These are phyloP conservation scores for Karalla daura DNA, from an alignment of 2,797 vertebrate species.

Conservation along the genomic window DNA sequence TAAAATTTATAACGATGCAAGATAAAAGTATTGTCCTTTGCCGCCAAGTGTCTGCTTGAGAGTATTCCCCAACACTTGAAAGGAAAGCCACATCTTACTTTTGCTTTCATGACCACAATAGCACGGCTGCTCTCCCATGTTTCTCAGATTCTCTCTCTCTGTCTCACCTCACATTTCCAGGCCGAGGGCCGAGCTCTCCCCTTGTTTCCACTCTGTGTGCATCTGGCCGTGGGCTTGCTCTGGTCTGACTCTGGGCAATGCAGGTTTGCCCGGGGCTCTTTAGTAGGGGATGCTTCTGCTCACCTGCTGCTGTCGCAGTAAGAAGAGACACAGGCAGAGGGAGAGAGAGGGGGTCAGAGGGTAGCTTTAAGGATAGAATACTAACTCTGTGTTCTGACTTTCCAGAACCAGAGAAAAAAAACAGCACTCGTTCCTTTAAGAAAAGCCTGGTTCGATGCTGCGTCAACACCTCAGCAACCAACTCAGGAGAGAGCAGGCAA, in stretches of 20 bases:
- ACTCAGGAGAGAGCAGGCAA: too few species aligned
- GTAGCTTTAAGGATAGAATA: constrained; percentile 20
- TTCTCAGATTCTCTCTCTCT: constrained; percentile 5
- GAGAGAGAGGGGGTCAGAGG: not conserved
- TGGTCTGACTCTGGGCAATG: constrained; percentile 47
- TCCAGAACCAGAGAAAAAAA: not conserved
- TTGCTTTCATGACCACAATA: not conserved
- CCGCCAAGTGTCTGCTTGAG: constrained; percentile 1
- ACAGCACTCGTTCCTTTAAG: too few species aligned
- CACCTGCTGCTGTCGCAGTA: constrained; percentile 20
- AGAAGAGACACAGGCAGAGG: constrained; percentile 2
- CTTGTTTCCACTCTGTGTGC: constrained; percentile 26
- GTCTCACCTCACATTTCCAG: constrained; percentile 35
- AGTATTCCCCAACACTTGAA: not conserved
- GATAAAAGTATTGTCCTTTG: too few species aligned
- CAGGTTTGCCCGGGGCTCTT: constrained; percentile 50
- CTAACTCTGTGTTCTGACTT: not conserved
- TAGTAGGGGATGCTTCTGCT: constrained; percentile 56
- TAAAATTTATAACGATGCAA: too few species aligned
- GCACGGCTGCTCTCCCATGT: not conserved
- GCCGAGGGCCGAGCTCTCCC: constrained; percentile 1
- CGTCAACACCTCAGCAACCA: too few species aligned
- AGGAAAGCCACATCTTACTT: not conserved
- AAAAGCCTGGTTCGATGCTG: too few species aligned
- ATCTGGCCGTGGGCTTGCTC: constrained; percentile 50